A percentile compares a stretch with the other conserved stretches of the same genome.
These are phyloP conservation scores for Balanococcus diminutus DNA, from an alignment of 2,888 invertebrate species.

Conservation along the genomic window DNA sequence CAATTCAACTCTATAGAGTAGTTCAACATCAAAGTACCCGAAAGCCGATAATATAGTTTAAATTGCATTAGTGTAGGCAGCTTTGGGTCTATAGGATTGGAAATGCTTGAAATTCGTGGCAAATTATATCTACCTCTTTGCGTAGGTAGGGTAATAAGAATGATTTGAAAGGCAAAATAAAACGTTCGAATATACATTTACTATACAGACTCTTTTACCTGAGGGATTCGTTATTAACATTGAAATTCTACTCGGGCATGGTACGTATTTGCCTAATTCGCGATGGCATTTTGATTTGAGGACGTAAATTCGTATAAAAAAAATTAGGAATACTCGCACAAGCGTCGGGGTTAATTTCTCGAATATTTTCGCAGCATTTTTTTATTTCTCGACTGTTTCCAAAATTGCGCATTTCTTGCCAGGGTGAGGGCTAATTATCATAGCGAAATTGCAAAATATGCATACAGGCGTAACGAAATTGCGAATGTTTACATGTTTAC, in stretches of 20 bases:
- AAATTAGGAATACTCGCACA: not conserved
- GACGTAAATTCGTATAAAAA: not conserved
- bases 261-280: not conserved
- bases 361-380: slow-evolving; percentile 1
- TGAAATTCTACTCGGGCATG: not conserved
- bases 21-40: not conserved
- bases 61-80: not conserved
- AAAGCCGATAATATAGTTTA: not conserved
- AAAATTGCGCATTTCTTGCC: slow-evolving; percentile 15
- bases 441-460: not conserved
- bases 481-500: slow-evolving; percentile 42
- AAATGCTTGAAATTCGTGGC: not conserved
- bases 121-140: not conserved
- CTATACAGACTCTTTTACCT: not conserved
- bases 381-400: slow-evolving; percentile 4
- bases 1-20: not conserved
- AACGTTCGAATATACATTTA: not conserved
- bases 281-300: not conserved
- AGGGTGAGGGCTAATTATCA: not conserved
- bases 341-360: not conserved
- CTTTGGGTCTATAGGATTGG: not conserved
- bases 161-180: not conserved
- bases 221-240: not conserved
- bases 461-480: slow-evolving; percentile 25
- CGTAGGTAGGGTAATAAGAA: not conserved